phyloP scores from a whole-genome alignment of 2,888 invertebrate species.

The Cantharis rustica region DNA sequence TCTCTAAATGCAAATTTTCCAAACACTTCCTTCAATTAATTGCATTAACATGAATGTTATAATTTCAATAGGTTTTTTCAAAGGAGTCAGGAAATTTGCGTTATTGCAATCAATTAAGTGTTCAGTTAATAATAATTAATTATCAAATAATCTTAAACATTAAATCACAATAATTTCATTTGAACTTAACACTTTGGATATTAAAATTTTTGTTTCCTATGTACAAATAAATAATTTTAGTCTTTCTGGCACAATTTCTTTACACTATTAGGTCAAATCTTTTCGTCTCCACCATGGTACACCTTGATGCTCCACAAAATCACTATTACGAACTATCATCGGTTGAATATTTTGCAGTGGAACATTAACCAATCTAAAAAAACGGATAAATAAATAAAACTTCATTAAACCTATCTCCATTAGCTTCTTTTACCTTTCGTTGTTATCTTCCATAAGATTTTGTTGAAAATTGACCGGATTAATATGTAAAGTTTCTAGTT shows the following conservation, averaged over 20 bases:
- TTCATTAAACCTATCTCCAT: neutral
- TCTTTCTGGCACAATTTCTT: neutral
- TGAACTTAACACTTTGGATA: neutral
- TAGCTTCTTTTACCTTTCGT: constrained; percentile 27
- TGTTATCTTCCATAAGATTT: constrained; percentile 35
- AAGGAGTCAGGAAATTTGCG: neutral
- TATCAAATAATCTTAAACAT: neutral
- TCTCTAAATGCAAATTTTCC: neutral
- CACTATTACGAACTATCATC: neutral
- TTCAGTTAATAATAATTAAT: neutral
- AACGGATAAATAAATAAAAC: neutral
- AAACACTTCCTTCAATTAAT: neutral
- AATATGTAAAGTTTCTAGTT: constrained; percentile 44
- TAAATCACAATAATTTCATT: neutral
- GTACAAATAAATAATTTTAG: neutral
- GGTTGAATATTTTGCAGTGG: neutral
- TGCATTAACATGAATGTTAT: neutral
- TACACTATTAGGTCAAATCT: constrained; percentile 38
- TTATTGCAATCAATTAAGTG: neutral
- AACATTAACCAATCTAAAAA: neutral
- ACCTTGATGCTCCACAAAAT: constrained; percentile 49
- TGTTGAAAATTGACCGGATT: constrained; percentile 30
- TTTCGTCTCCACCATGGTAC: constrained; percentile 57
- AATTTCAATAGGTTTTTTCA: neutral
- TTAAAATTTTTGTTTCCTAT: neutral